phyloP scores from a whole-genome alignment of 2,888 invertebrate genomes.

The Stenotaenia linearis region DNA sequence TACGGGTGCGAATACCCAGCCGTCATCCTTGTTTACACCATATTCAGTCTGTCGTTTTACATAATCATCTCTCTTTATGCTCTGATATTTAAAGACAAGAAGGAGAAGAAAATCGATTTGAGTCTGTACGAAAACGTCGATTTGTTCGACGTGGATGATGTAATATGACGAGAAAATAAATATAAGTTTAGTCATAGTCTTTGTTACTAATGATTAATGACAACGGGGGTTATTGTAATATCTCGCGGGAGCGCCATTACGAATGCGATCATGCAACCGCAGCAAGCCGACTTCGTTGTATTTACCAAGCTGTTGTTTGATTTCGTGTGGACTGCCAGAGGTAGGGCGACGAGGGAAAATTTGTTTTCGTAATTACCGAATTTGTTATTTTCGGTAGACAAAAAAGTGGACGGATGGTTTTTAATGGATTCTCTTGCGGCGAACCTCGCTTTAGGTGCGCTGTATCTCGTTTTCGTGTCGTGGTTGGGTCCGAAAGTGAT shows the following conservation, averaged over 20 bases:
- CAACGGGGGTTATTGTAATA: too few relatives aligned
- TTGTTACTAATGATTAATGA: too few relatives aligned
- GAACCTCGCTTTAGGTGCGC: constrained; percentile 71
- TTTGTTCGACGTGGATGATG: not conserved
- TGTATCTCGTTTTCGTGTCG: constrained; percentile 76
- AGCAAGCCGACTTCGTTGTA: not conserved
- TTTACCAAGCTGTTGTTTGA: not conserved
- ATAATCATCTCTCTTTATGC: not conserved
- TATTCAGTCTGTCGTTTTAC: not conserved
- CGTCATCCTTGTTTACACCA: not conserved
- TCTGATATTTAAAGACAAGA: not conserved
- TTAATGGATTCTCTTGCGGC: constrained; percentile 86
- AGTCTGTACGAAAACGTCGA: not conserved
- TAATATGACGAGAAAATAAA: not conserved
- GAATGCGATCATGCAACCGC: not conserved
- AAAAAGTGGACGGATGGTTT: constrained; percentile 77
- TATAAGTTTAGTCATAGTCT: not conserved
- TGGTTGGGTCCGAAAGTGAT: constrained; percentile 77
- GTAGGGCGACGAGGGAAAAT: not conserved
- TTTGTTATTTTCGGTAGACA: constrained; percentile 63
- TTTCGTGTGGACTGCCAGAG: not conserved
- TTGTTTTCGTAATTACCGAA: not conserved
- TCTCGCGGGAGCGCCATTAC: too few relatives aligned
- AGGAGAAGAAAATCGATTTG: not conserved
- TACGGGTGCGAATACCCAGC: not conserved